A percentile compares a stretch with the other conserved stretches of the same genome.
phyloP scores from a whole-genome alignment of 2,888 invertebrate genomes.

The Zeuzera pyrina region DNA sequence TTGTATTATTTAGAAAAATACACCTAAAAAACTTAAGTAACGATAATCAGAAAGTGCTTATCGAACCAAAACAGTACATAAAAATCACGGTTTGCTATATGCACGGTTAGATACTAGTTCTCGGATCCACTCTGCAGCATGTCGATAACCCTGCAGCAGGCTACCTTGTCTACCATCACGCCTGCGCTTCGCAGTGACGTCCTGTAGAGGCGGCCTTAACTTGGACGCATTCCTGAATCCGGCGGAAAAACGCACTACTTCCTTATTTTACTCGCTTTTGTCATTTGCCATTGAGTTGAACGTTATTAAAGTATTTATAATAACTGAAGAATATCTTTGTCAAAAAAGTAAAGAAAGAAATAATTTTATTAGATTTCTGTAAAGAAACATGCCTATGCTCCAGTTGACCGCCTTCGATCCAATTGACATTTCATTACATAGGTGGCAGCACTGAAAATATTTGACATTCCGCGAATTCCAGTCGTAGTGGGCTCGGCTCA shows the following conservation, averaged over 20 bases:
- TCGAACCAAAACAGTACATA: constrained; percentile 51
- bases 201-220: constrained; percentile 44
- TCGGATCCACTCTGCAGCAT: constrained; percentile 46
- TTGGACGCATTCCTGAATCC: constrained; percentile 61
- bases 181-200: constrained; percentile 56
- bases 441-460: constrained; percentile 78
- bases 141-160: constrained; percentile 67
- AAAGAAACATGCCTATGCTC: too few species aligned
- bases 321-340: too few species aligned
- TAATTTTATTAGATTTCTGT: too few species aligned
- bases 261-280: constrained; percentile 21
- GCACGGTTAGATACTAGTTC: constrained; percentile 14
- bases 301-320: too few species aligned
- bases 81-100: constrained; percentile 38
- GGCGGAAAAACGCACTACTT: constrained; percentile 40
- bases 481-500: constrained; percentile 79
- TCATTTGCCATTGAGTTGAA: too few species aligned
- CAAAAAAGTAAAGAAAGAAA: too few species aligned
- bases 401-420: constrained; percentile 49
- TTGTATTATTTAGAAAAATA: too few species aligned
- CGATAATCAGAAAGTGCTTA: constrained; percentile 18
- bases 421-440: constrained; percentile 64
- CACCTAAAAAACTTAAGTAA: too few species aligned
- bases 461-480: constrained; percentile 78
- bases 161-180: constrained; percentile 51